Conservation (phyloP, 2,797 vertebrate species). For the Anas capensis region DNA sequence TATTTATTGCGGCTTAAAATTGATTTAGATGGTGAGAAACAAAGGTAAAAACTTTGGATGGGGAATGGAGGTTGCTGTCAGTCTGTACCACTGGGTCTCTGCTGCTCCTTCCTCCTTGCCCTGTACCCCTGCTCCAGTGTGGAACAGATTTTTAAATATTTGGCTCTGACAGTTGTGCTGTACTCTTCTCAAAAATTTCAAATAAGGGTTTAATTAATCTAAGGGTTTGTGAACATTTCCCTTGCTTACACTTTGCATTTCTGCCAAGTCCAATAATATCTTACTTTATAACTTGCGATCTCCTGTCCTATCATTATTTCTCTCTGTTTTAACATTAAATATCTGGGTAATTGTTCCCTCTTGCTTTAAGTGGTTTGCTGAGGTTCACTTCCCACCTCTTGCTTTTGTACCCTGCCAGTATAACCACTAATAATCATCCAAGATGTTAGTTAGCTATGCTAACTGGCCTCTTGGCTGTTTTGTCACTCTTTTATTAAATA, state of each 20-base stretch:
- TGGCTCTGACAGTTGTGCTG: neutral
- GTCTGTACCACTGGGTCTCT: neutral
- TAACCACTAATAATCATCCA: neutral
- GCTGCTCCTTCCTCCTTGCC: neutral
- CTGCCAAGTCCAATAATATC: neutral
- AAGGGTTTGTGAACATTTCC: neutral
- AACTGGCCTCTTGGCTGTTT: neutral
- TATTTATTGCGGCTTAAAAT: neutral
- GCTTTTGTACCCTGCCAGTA: neutral
- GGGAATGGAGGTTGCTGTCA: rapidly evolving
- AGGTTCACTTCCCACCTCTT: neutral
- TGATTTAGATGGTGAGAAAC: neutral
- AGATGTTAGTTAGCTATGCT: neutral
- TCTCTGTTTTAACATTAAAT: neutral
- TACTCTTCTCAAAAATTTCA: neutral
- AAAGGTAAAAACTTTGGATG: neutral
- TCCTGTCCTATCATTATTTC: neutral
- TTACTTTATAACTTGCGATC: neutral
- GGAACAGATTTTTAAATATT: neutral
- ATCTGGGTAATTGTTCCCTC: neutral
- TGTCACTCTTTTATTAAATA: neutral
- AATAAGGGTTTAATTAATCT: neutral
- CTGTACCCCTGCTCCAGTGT: neutral
- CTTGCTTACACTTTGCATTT: neutral
- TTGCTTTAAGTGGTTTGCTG: neutral